A percentile compares a stretch with the other conserved stretches of the same genome.
phyloP scores from a whole-genome alignment of 2,113 vertebrate species.

The Zosterops japonicus region DNA sequence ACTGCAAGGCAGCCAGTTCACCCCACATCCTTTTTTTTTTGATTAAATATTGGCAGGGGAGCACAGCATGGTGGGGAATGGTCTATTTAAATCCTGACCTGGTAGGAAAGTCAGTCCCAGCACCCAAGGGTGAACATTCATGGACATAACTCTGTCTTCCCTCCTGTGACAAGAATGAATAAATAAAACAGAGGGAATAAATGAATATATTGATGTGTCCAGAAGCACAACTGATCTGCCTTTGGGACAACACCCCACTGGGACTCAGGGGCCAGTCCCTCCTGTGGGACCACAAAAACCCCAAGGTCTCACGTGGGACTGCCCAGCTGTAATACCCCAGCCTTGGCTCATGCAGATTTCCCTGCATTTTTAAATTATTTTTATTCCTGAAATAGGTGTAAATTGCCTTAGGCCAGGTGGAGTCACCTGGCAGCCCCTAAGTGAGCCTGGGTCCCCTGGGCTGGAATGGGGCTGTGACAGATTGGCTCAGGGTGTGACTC shows the following conservation, averaged over 20 bases:
- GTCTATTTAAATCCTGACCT: neutral
- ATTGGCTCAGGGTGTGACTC: neutral
- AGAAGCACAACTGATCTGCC: neutral
- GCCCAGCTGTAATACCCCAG: neutral
- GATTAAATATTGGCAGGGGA: neutral
- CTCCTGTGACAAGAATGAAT: neutral
- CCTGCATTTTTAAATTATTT: neutral
- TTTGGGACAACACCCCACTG: neutral
- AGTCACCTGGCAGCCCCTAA: neutral
- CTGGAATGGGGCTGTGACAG: neutral
- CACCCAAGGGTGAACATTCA: neutral
- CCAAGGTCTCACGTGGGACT: neutral
- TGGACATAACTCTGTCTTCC: neutral
- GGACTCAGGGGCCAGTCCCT: neutral
- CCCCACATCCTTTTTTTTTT: neutral
- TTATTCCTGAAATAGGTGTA: neutral
- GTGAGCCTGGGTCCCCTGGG: neutral
- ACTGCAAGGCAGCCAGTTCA: rapidly evolving
- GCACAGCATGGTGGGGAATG: no score
- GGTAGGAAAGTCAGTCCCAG: neutral
- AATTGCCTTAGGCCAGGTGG: neutral
- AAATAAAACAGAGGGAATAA: neutral
- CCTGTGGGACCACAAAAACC: no score
- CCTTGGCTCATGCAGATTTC: neutral
- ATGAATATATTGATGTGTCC: neutral